Evolutionary conservation across 2,797 vertebrate genomes (phyloP).

Genomic region (Mormyrops attenuatus): DNA sequence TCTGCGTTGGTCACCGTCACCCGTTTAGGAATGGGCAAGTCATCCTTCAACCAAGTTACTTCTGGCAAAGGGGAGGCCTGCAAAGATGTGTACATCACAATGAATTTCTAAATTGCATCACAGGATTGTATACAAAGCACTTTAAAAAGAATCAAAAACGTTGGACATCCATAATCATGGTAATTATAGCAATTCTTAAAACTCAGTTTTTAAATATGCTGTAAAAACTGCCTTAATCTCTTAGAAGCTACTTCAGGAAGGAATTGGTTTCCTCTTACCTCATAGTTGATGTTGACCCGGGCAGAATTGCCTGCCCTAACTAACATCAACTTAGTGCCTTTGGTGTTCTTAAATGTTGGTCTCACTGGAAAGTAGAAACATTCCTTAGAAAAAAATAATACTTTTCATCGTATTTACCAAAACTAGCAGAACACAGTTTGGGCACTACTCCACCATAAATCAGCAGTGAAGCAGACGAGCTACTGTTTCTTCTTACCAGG

Average conservation of each 20-base stretch:
- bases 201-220: neutral
- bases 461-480: neutral
- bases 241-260: neutral
- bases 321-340: conserved; percentile 62
- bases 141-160: neutral
- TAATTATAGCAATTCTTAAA: neutral
- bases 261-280: conserved; percentile 55
- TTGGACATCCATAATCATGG: neutral
- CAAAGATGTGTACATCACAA: neutral
- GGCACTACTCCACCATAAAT: neutral
- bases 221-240: neutral
- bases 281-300: conserved; percentile 68
- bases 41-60: conserved; percentile 76
- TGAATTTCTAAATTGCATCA: neutral
- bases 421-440: neutral
- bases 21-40: conserved; percentile 55
- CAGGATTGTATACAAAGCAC: neutral
- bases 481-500: conserved; percentile 52
- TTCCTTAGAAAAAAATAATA: neutral
- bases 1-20: conserved; percentile 58
- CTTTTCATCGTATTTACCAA: neutral
- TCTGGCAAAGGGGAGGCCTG: conserved; percentile 69
- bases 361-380: conserved; percentile 52
- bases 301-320: conserved; percentile 70
- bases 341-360: conserved; percentile 68